Percentiles rank a stretch among this genome's conserved stretches.
phyloP scores from a whole-genome alignment of 2,113 vertebrate species.

The Perca flavescens region DNA sequence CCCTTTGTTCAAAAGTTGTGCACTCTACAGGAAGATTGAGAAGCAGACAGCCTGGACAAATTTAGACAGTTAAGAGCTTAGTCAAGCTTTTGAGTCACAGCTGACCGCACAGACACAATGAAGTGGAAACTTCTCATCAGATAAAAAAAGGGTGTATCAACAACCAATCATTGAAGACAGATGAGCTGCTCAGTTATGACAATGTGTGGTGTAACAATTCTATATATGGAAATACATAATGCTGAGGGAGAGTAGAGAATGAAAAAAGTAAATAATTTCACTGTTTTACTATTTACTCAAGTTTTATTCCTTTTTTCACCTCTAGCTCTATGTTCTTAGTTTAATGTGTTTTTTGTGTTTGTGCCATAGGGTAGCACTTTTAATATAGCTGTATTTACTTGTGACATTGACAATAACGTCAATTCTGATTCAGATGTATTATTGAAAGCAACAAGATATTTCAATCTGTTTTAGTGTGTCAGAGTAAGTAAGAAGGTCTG shows the following conservation, averaged over 20 bases:
- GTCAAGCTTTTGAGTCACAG: neutral
- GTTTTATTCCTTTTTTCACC: too few species aligned
- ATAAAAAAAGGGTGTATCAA: neutral
- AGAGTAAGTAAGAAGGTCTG: neutral
- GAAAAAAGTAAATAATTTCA: too few species aligned
- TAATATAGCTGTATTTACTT: too few species aligned
- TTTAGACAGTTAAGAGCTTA: neutral
- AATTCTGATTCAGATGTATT: too few species aligned
- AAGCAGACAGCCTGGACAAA: neutral
- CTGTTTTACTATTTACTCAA: too few species aligned
- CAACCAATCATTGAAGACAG: neutral
- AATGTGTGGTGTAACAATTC: neutral
- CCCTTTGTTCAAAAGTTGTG: neutral
- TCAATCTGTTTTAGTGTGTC: neutral
- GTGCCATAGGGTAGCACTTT: too few species aligned
- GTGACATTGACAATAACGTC: too few species aligned
- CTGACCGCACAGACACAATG: neutral
- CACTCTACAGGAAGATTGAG: neutral
- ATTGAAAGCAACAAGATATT: neutral
- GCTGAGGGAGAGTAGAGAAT: neutral
- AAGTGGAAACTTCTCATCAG: conserved; percentile 28
- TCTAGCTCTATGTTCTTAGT: too few species aligned
- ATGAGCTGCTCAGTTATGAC: neutral
- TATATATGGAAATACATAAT: neutral
- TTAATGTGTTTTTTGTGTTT: too few species aligned